Percentiles rank a stretch among this genome's conserved stretches.
Evolutionary conservation across 2,888 invertebrate genomes (phyloP).

Genomic region (Eremobia ochroleuca): DNA sequence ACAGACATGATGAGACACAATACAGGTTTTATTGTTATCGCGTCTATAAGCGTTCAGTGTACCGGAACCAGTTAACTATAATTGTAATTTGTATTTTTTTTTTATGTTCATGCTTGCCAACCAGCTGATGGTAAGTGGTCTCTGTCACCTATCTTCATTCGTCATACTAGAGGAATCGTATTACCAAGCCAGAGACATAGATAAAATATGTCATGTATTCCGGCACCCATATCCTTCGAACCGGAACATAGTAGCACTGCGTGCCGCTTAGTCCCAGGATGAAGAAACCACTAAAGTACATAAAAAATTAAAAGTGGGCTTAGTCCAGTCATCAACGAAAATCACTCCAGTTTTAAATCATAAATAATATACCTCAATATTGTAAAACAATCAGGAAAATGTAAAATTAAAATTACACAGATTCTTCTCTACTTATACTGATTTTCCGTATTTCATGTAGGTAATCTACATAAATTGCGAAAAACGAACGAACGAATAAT

Average conservation of each 20-base stretch:
- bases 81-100: conserved; percentile 38
- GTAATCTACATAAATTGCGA: neutral
- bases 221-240: neutral
- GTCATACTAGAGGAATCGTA: neutral
- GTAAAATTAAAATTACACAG: neutral
- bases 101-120: conserved; percentile 39
- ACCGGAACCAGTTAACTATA: conserved; percentile 11
- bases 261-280: neutral
- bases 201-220: neutral
- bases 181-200: neutral
- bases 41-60: conserved; percentile 1
- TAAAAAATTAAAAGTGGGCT: neutral
- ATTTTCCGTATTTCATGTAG: neutral
- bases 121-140: conserved; percentile 27
- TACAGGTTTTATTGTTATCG: conserved; percentile 6
- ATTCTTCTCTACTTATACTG: no score
- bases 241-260: neutral
- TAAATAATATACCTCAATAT: neutral
- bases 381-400: neutral
- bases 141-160: neutral
- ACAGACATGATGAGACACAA: neutral
- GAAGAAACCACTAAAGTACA: no score
- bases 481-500: neutral
- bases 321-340: neutral
- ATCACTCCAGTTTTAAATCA: neutral